Evolutionary conservation across 2,888 invertebrate species (phyloP), one percentile per base, ranked within the genome.

Genomic region (Poecilus cupreus): DNA sequence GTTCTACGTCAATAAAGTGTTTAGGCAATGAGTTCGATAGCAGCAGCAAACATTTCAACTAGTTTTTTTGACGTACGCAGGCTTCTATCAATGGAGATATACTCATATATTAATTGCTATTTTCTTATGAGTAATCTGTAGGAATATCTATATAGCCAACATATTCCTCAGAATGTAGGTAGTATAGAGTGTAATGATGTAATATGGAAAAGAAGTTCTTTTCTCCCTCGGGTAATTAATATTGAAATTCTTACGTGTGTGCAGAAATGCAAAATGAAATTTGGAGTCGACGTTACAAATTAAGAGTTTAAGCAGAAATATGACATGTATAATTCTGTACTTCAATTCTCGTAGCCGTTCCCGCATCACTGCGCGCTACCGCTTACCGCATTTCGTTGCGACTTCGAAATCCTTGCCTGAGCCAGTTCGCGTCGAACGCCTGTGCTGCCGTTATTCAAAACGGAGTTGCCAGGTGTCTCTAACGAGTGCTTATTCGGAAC

Each of bases 401-500:
- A 32, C 4, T 32, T 10, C 20, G 16, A 18, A 4, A 51, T 51
- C 10, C 18, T 4, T n/a, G 13, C n/a, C n/a, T 46, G 13, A 46
- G 46, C 46, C 46, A 46, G 46, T 46, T 3, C 5, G 46, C 11
- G 32, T 8, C 5, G 4, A 68, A 22, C 39, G 68, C 37, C 2
- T 16, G 32, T 13, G n/a, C 16, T 11, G 32, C 68, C 68, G 37
- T 37, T 37, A 68, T 74, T 13, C 51, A 49, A 46, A 74, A 26
- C 74, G 49, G 49, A 46, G 46, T 22, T 46, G 26, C 49, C 74
- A 49, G 74, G 74, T 74, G 74, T 74, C 46, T 74, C 74, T 74
- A 74, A 74, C 51, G 74, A 74, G 74, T 49, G 51, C 74, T 74
- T 74, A 74, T 74, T 74, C 51, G 74, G 74, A 49, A 74, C 74